Evolutionary conservation across 2,113 vertebrate species (phyloP), one percentile per base, ranked within the genome.

Genomic region (Triplophysa dalaica): DNA sequence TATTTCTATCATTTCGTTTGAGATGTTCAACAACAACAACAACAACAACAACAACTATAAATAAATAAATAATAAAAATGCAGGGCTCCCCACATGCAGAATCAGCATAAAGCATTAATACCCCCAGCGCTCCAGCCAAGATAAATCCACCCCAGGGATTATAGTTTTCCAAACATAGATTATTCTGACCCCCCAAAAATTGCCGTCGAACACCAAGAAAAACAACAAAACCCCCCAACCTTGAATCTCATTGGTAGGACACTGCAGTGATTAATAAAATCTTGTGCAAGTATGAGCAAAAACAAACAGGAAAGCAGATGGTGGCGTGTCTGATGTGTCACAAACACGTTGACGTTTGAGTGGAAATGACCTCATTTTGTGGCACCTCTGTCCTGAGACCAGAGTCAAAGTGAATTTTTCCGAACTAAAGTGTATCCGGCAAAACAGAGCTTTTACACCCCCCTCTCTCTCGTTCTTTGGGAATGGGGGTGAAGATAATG

Each of bases 71-170:
- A 14, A 12, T 16, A 6, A 52, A 58, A n/a, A 17, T 38, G 24
- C 26, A 26, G 17, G 22, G 8, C 52, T 33, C 19, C 68, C 54
- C 14, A 41, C 66, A 70, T 43, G 45, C 38, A 29, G 41, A 50
- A 78, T 62, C 38, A 70, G 22, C 45, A 24, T 14, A 24, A n/a
- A 19, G 14, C 63, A 70, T 82, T 85, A 78, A 74, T 81, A 52
- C 43, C 50, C n/a, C 1, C n/a, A 79, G 64, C 64, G 26, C 24
- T 60, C 24, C 52, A 65, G 50, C 50, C 33, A 73, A 26, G 19
- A 70, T 83, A 78, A 81, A 75, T 78, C 84, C 64, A 67, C 45
- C 38, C 33, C 3, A 22, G 68, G 74, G 69, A 82, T 85, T 85
- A 85, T 61, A 58, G 33, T 70, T 70, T 38, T 75, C 61, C 21